Conservation (phyloP, 2,888 invertebrate genomes). For the Leucoma salicis region DNA sequence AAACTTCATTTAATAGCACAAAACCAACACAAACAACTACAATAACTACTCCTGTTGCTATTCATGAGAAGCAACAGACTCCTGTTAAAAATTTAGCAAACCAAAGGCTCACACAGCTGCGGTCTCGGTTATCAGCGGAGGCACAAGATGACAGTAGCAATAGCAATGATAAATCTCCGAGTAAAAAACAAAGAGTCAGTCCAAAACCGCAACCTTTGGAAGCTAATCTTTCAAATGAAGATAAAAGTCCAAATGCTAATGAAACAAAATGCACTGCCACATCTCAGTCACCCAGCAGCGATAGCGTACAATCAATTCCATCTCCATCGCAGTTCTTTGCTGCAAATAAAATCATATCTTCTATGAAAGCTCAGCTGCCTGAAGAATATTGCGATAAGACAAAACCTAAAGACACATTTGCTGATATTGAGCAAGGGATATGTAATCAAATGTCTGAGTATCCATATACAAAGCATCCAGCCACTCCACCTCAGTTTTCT, state of each 20-base stretch:
- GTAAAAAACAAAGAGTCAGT: constrained; percentile 38
- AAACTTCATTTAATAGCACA: neutral
- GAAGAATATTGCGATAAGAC: constrained; percentile 59
- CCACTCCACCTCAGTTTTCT: constrained; percentile 73
- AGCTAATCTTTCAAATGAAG: constrained; percentile 34
- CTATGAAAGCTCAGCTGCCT: constrained; percentile 74
- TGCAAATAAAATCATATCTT: constrained; percentile 71
- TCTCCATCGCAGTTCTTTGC: constrained; percentile 74
- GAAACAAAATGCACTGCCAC: constrained; percentile 48
- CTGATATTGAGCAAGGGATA: constrained; percentile 72
- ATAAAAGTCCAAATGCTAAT: constrained; percentile 48
- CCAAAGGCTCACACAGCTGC: constrained; percentile 51
- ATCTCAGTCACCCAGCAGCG: constrained; percentile 59
- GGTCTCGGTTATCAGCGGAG: constrained; percentile 50
- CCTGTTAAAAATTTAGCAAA: constrained; percentile 57
- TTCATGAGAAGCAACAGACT: constrained; percentile 25
- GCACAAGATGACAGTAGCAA: constrained; percentile 37
- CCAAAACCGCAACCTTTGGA: constrained; percentile 44
- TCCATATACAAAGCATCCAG: constrained; percentile 68
- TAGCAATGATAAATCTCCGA: constrained; percentile 36
- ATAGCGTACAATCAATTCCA: constrained; percentile 58
- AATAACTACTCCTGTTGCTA: constrained; percentile 17
- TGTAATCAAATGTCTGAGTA: constrained; percentile 69
- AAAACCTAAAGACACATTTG: constrained; percentile 68
- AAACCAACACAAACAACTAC: constrained; percentile 9